Evolutionary conservation across 2,888 invertebrate species (phyloP), one percentile per base, ranked within the genome.

Genomic region (Mayetiola destructor): DNA sequence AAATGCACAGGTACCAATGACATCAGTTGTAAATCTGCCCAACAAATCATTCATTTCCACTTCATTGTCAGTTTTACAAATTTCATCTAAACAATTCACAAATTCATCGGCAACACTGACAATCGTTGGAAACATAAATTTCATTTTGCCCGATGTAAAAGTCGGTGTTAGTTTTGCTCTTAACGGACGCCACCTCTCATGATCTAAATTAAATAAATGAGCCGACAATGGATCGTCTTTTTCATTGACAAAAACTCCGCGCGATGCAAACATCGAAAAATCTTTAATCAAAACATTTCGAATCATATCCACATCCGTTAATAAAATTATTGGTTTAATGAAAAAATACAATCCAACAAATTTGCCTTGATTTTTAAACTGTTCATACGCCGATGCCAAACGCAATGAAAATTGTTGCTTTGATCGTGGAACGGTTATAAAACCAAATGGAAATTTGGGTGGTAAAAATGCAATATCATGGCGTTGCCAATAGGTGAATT

Each of bases 1-100:
- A 61, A 76, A 76, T 10, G 73, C 75, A 61, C 74, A 73, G 0
- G 66, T 68, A 1, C 75, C 74, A 48, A 77, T 76, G 0, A 76
- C 73, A 62, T 78, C 76, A 9, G 73, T 73, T 1, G 76, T 75
- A 60, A 68, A 77, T 3, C 73, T 68, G 0, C 72, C 70, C 29
- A 71, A 65, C 8, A 73, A 57, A 35, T 73, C 73, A 62, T 72
- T 73, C 2, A 75, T 64, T 55, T 77, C 76, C 1, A 72, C 59
- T 0, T 67, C 64, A 9, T 62, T 56, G 52, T 59, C 2, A 14
- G 14, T 57, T 37, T 53, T 36, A 1, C 58, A 55, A 10, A 62
- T 54, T 3, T 66, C 30, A 60, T 63, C 52, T 59, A 69, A 54
- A 67, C 66, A 20, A 3, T 48, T 29, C 27, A 65, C 29, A 60